phyloP scores from a whole-genome alignment of 2,797 vertebrate species.

The Falco naumanni region DNA sequence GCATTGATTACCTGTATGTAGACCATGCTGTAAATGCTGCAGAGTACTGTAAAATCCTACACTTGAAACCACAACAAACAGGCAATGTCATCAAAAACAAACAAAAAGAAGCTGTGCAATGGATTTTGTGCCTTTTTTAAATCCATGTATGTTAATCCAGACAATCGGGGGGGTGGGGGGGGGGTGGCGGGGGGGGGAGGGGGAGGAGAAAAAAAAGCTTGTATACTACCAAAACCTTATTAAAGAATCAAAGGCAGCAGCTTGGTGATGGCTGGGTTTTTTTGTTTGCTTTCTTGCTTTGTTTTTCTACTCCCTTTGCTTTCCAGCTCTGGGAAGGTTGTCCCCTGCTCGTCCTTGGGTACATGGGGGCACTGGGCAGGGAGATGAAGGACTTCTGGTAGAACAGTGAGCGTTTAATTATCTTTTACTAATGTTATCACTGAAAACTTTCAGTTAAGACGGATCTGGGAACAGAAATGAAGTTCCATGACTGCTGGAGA shows the following conservation, averaged over 20 bases:
- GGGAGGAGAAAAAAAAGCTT: conserved; percentile 76
- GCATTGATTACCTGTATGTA: conserved; percentile 80
- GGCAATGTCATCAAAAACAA: conserved; percentile 84
- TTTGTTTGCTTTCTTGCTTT: conserved; percentile 54
- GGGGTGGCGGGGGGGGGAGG: too few species aligned
- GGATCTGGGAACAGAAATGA: neutral
- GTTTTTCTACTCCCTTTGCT: conserved; percentile 16
- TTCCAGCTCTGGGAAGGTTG: neutral
- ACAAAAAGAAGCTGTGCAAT: conserved; percentile 84
- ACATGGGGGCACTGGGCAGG: fast-evolving
- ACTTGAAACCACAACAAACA: conserved; percentile 89
- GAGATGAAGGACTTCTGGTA: neutral
- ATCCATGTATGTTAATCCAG: conserved; percentile 94
- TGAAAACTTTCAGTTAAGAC: neutral
- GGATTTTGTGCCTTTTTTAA: conserved; percentile 98
- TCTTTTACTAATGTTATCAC: neutral
- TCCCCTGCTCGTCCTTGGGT: neutral
- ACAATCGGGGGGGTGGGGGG: conserved; percentile 83
- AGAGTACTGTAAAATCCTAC: conserved; percentile 90
- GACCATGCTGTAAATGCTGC: conserved; percentile 85
- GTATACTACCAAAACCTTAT: conserved; percentile 93
- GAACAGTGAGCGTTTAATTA: neutral
- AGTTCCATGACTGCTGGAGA: neutral
- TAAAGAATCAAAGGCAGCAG: conserved; percentile 87
- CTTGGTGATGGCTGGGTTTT: conserved; percentile 55